Evolutionary conservation across 1,140 invertebrate genomes (phyloP).

Genomic region (Tetramorium simillimum): DNA sequence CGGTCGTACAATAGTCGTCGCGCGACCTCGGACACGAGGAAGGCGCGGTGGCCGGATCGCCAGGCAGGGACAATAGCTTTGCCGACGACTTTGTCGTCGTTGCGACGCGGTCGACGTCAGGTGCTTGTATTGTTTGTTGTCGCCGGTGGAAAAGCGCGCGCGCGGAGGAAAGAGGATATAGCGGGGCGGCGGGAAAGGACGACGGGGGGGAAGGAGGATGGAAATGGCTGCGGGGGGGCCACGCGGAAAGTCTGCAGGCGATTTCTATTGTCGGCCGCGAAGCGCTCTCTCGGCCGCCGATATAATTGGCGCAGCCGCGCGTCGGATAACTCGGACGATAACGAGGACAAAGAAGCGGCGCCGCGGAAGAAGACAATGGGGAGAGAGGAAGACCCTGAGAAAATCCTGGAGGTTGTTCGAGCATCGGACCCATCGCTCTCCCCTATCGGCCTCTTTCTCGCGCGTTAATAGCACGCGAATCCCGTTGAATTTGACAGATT

Average conservation of each 20-base stretch:
- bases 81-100: conserved; percentile 49
- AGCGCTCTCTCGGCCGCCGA: conserved; percentile 67
- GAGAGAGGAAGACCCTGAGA: conserved; percentile 44
- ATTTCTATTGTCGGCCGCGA: conserved; percentile 75
- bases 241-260: conserved; percentile 65
- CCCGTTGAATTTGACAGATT: conserved; percentile 64
- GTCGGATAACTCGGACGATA: conserved; percentile 74
- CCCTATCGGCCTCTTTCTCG: background rate
- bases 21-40: conserved; percentile 48
- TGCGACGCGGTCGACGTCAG: conserved; percentile 15
- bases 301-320: conserved; percentile 76
- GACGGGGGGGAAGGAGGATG: background rate
- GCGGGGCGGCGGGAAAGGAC: background rate
- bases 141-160: conserved; percentile 47
- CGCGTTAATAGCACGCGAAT: conserved; percentile 57
- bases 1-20: conserved; percentile 43
- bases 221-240: conserved; percentile 21
- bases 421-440: conserved; percentile 6
- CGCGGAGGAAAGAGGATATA: conserved; percentile 30
- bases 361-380: conserved; percentile 65
- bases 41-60: conserved; percentile 33
- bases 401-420: conserved; percentile 57
- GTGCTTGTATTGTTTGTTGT: conserved; percentile 62
- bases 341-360: conserved; percentile 70
- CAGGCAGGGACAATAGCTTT: conserved; percentile 57